Evolutionary conservation across 2,888 invertebrate species (phyloP).

Genomic region (Globia sparganii): DNA sequence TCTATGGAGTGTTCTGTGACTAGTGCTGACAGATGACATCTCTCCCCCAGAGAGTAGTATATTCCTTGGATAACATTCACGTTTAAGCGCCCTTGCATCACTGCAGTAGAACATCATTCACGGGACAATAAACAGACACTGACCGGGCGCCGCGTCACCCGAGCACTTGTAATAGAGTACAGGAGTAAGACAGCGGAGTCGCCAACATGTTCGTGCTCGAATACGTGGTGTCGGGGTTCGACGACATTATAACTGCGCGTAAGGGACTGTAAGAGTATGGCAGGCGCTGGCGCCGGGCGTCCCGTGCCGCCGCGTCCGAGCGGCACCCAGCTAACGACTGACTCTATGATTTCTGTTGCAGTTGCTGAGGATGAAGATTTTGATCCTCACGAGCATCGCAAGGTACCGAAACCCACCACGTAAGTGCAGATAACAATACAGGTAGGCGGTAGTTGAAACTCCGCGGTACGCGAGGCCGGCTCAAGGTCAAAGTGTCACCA

Average conservation of each 20-base stretch:
- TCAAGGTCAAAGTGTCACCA: not conserved
- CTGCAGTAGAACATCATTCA: not conserved
- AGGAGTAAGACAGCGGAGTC: not conserved
- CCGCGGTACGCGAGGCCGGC: no score
- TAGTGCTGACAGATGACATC: conserved; percentile 11
- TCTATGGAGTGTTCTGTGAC: not conserved
- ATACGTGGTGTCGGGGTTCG: not conserved
- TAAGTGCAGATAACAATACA: conserved; percentile 7
- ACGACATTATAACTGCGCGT: conserved; percentile 3
- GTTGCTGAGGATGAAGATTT: conserved; percentile 21
- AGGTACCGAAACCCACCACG: conserved; percentile 9
- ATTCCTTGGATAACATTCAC: no score
- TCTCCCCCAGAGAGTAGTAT: no score
- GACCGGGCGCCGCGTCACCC: not conserved
- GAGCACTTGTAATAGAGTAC: not conserved
- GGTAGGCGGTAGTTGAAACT: not conserved
- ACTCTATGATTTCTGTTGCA: conserved; percentile 27
- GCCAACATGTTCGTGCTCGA: not conserved
- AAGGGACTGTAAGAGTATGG: no score
- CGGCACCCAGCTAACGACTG: not conserved
- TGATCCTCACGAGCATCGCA: conserved; percentile 30
- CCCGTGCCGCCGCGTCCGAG: no score
- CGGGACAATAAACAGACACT: not conserved
- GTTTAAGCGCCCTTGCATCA: not conserved
- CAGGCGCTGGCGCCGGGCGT: not conserved